These are phyloP conservation scores for Lithophane semibrunnea DNA, from an alignment of 2,888 invertebrate species.

Conservation along the genomic window DNA sequence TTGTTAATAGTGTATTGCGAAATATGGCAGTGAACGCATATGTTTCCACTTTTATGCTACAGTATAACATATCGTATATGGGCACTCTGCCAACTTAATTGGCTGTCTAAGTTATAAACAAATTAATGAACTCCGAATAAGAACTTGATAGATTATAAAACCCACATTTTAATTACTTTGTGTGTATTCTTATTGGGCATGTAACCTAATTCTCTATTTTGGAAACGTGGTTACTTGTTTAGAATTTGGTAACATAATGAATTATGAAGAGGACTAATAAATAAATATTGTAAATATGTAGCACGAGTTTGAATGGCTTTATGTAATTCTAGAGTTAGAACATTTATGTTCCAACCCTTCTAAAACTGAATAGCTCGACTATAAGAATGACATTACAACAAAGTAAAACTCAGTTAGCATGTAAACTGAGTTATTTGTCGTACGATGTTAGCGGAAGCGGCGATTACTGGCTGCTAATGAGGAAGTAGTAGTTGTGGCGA, in stretches of 20 bases:
- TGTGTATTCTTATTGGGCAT: conserved; percentile 13
- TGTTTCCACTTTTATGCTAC: conserved; percentile 29
- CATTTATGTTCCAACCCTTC: not conserved
- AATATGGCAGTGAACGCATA: conserved; percentile 48
- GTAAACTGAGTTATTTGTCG: conserved; percentile 50
- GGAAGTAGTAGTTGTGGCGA: conserved; percentile 82
- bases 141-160: conserved; percentile 35
- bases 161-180: conserved; percentile 47
- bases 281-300: not conserved
- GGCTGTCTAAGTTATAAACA: conserved; percentile 33
- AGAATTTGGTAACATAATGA: conserved; percentile 22
- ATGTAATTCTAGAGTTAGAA: not conserved
- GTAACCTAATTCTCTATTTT: conserved; percentile 31
- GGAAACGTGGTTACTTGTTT: not conserved
- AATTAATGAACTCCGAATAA: conserved; percentile 54
- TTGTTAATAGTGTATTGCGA: conserved; percentile 62
- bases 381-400: no score
- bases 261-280: not conserved
- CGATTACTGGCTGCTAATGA: conserved; percentile 86
- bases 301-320: not conserved
- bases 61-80: conserved; percentile 33
- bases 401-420: conserved; percentile 15
- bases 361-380: not conserved
- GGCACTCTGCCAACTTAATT: conserved; percentile 45
- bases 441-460: conserved; percentile 77